Evolutionary conservation across 1,140 invertebrate genomes (phyloP), one percentile per base, ranked within the genome.

Genomic region (Drosophila serrata): DNA sequence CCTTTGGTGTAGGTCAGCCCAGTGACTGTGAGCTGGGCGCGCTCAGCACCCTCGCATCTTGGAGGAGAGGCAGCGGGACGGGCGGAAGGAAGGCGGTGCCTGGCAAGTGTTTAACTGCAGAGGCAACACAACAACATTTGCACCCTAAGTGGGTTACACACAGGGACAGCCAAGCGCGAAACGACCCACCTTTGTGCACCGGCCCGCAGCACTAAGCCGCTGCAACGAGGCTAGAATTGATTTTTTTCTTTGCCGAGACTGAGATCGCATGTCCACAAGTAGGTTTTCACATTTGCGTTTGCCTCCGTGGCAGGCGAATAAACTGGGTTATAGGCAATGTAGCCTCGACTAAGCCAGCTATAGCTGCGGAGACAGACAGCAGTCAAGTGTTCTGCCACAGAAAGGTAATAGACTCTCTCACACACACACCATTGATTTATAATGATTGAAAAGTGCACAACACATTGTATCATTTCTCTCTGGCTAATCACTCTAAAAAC

Each of bases 221-320:
- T 48, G 51, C 57, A 82, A 82, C 63, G 79, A 64, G 80, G 79
- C 72, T 82, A 75, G 58, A 82, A 82, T 82, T 78, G 79, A 82
- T 82, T 82, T 82, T 81, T 49, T 49, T 8, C 31, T n/a, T 24
- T 75, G 60, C 56, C 46, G 39, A 49, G 62, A 33, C 62, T 12
- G 24, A 53, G 51, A 67, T 67, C 59, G 45, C 42, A 60, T 49
- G 35, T 64, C 57, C 31, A 27, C 57, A 35, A 37, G 59, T 60
- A 31, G 48, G 45, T 56, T 56, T 56, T 6, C 53, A 56, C 31
- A 55, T 27, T 56, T 55, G 29, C 48, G 7, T 55, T 55, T 55
- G 48, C 31, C 22, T 53, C 42, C 27, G n/a, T 37, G 15, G 45
- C 31, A 17, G 27, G 35, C 5, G 24, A 51, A 43, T 37, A 37